Base-by-base conservation (phyloP, 2,113 vertebrate species). In the Tricholaema leucomelas region DNA sequence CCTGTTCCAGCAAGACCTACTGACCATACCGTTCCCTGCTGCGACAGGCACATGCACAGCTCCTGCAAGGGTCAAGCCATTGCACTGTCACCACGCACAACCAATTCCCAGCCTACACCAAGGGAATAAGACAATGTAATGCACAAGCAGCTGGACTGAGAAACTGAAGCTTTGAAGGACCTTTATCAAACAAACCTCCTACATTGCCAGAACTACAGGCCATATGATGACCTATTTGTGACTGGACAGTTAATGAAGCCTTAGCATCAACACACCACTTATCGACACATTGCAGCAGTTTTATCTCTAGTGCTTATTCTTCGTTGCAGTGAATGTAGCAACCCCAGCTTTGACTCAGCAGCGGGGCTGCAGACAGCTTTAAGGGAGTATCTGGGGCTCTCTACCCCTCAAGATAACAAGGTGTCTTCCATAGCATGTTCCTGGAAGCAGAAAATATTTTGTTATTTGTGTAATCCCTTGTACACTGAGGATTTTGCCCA, bases 21-120 rank as follows among this genome's bases (percentile, higher is more conserved):
- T 1, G 2, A 8, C 11, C 5, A 20, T 7, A 50, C n/a, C 2
- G 0, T 6, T 31, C 3, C 30, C 63, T 10, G 61, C 80, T 1
- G 0, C 1, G 61, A 15, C 17, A 24, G 79, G 14, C 8, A 0
- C 25, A 1, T 1, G 1, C 4, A 0, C 0, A 9, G 13, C 15
- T 31, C 35, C 76, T 6, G 0, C 8, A 1, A 0, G 4, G 35
- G 10, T n/a, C 48, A 44, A 64, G 36, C 20, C 31, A 9, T 8
- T 2, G 5, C 31, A 40, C 28, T 1, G 0, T 25, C 14, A 4
- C 36, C 60, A 21, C 28, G 48, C 27, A 30, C 0, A 0, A 35
- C 24, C 10, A 4, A 61, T 6, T 15, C 30, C 12, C 65, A 46
- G 65, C 44, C 67, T 35, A 23, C 64, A 44, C 20, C 10, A 10